These are phyloP conservation scores for Syndactyla subalaris DNA, from an alignment of 2,797 vertebrate species.

Conservation along the genomic window DNA sequence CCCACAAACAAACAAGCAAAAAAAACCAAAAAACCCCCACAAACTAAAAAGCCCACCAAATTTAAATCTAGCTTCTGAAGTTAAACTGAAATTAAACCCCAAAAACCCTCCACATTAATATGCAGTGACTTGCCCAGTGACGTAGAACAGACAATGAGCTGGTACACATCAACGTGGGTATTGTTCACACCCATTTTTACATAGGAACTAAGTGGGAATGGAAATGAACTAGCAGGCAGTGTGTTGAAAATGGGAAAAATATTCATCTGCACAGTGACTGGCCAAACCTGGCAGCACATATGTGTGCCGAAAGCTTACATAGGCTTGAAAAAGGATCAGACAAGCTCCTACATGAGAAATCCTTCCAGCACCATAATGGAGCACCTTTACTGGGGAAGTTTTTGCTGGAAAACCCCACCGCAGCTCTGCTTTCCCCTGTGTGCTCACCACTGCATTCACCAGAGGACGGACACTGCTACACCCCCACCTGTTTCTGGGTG, in stretches of 20 bases:
- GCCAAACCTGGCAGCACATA: neutral
- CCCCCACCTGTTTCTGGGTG: neutral
- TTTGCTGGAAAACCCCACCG: neutral
- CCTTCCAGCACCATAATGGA: neutral
- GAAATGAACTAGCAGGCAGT: neutral
- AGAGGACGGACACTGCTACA: fast-evolving
- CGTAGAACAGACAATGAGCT: neutral
- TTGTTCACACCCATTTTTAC: neutral
- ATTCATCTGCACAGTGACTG: neutral
- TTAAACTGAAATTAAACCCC: neutral
- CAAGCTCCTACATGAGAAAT: neutral
- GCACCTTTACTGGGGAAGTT: neutral
- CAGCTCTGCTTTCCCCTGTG: neutral
- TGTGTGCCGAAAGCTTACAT: neutral
- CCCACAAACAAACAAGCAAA: neutral
- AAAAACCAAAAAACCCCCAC: neutral
- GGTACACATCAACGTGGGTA: neutral
- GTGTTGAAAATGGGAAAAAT: neutral
- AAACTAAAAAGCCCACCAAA: neutral
- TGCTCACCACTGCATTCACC: neutral
- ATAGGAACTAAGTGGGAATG: neutral
- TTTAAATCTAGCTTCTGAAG: neutral
- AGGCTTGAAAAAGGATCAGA: neutral
- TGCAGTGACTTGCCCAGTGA: neutral
- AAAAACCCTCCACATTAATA: neutral